Conservation (phyloP, 53 echinoderm and acorn worm species). For the Antedon mediterranea region DNA sequence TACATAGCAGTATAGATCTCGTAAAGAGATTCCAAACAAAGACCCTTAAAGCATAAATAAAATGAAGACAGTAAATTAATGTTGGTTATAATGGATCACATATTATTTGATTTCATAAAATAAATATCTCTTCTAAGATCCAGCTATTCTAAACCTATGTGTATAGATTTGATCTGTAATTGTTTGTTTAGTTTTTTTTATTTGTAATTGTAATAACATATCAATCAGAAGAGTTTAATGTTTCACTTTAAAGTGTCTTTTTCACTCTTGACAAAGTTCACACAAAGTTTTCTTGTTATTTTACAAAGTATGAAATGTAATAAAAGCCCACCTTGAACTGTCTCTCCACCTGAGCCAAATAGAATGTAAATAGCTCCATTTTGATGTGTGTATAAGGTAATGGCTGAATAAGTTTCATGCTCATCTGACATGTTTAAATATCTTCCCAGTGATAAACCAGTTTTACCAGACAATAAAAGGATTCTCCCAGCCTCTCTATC, state of each 20-base stretch:
- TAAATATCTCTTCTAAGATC: too few species aligned
- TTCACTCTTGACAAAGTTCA: too few species aligned
- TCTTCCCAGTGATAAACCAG: conserved; percentile 35
- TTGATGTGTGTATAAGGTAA: conserved; percentile 21
- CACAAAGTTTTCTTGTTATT: background rate
- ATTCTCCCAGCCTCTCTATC: conserved; percentile 24
- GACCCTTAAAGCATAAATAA: conserved; percentile 22
- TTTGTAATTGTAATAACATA: too few species aligned
- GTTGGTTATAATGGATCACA: too few species aligned
- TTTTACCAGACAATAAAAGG: conserved; percentile 46
- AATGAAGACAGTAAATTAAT: too few species aligned
- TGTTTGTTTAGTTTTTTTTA: too few species aligned
- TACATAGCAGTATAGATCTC: conserved; percentile 34
- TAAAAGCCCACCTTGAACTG: conserved; percentile 20
- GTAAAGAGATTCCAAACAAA: conserved; percentile 36
- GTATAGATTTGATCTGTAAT: too few species aligned
- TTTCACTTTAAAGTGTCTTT: too few species aligned
- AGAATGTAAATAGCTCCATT: conserved; percentile 26
- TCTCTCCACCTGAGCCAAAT: conserved; percentile 45
- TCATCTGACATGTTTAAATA: conserved; percentile 36
- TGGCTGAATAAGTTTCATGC: conserved; percentile 32
- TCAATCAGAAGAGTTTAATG: too few species aligned
- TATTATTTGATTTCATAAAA: too few species aligned
- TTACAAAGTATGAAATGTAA: background rate
- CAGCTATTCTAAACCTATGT: too few species aligned